Conservation (phyloP, 2,797 vertebrate genomes). For the Trachops cirrhosus region DNA sequence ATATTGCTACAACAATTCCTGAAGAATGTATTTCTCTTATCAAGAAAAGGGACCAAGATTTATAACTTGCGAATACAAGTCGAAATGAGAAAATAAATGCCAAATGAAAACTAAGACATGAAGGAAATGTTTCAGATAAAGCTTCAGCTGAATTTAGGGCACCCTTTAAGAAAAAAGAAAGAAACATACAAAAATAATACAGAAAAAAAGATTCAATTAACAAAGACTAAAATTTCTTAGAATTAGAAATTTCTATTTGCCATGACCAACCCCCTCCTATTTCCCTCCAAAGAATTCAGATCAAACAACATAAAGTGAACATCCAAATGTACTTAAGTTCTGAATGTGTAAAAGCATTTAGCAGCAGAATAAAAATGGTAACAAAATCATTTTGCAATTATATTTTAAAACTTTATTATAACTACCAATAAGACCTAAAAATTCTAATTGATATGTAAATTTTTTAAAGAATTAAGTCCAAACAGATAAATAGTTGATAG, state of each 20-base stretch:
- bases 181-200: neutral
- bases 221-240: slow-evolving; percentile 31
- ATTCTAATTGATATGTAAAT: neutral
- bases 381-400: slow-evolving; percentile 32
- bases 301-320: slow-evolving; percentile 26
- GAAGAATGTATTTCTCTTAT: slow-evolving; percentile 54
- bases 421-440: neutral
- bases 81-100: slow-evolving; percentile 44
- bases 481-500: neutral
- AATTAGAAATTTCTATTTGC: neutral
- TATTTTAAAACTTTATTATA: slow-evolving; percentile 43
- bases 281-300: slow-evolving; percentile 30
- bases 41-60: slow-evolving; percentile 28
- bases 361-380: slow-evolving; percentile 15
- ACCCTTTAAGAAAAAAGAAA: neutral
- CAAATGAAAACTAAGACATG: slow-evolving; percentile 28
- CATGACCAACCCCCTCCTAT: neutral
- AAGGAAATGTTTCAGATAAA: slow-evolving; percentile 17
- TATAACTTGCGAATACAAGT: slow-evolving; percentile 2
- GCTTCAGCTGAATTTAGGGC: slow-evolving; percentile 31
- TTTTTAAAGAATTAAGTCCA: slow-evolving; percentile 16
- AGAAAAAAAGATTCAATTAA: neutral
- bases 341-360: slow-evolving; percentile 29
- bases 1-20: slow-evolving; percentile 32
- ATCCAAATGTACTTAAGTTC: slow-evolving; percentile 34